phyloP scores from a whole-genome alignment of 2,113 vertebrate species.

The Ahaetulla prasina region DNA sequence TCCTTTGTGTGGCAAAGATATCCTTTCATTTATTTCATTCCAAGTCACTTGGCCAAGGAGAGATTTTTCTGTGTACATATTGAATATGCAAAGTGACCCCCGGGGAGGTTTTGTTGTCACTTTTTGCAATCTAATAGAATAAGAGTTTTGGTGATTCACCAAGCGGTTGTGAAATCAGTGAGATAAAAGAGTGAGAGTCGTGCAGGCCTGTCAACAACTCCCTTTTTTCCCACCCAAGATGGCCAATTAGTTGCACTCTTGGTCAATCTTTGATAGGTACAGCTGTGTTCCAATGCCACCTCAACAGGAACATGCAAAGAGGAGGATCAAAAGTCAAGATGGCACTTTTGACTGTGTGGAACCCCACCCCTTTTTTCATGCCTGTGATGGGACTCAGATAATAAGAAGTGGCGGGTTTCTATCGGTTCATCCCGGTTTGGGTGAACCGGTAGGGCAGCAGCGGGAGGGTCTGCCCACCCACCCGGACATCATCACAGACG shows the following conservation, averaged over 20 bases:
- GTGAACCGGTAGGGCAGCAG: too few relatives aligned
- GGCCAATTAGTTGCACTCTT: not conserved
- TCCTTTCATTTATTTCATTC: not conserved
- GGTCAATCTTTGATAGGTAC: not conserved
- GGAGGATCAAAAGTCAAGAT: not conserved
- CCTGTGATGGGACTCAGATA: not conserved
- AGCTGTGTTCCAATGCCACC: too few relatives aligned
- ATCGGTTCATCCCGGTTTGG: too few relatives aligned
- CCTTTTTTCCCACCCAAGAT: not conserved
- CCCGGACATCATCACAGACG: too few relatives aligned
- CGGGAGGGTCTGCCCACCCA: too few relatives aligned
- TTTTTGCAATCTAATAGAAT: not conserved
- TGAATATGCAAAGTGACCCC: not conserved
- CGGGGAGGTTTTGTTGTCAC: not conserved
- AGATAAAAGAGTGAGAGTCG: not conserved
- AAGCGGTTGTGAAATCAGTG: not conserved
- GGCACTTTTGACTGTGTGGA: not conserved
- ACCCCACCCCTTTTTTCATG: not conserved
- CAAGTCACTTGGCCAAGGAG: not conserved
- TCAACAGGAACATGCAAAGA: not conserved
- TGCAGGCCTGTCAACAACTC: not conserved
- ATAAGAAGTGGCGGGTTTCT: not conserved
- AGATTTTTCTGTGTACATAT: not conserved
- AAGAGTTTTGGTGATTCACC: not conserved
- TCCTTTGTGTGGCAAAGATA: not conserved